Conservation (phyloP, 2,888 invertebrate genomes). For the Microplitis deprimator region DNA sequence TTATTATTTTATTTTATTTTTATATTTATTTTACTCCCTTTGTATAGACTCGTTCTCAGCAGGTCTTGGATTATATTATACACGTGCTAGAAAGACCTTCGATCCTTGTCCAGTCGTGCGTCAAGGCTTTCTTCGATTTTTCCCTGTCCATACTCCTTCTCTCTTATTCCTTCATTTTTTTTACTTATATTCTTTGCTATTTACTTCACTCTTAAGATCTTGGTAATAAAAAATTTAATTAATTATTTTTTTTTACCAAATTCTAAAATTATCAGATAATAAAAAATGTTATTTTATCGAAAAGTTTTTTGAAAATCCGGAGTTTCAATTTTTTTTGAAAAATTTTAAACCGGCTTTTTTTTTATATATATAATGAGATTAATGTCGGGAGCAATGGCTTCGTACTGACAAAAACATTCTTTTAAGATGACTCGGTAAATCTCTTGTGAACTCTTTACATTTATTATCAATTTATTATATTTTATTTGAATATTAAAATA, state of each 20-base stretch:
- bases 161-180: neutral
- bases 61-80: slow-evolving; percentile 30
- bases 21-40: slow-evolving; percentile 21
- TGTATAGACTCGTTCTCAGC: neutral
- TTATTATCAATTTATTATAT: slow-evolving; percentile 1
- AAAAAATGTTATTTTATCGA: neutral
- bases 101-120: slow-evolving; percentile 29
- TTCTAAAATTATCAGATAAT: neutral
- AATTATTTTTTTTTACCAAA: neutral
- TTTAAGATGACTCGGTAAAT: slow-evolving; percentile 57
- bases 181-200: slow-evolving; percentile 11
- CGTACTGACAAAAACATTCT: slow-evolving; percentile 60
- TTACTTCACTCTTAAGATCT: neutral
- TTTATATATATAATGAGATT: slow-evolving; percentile 20
- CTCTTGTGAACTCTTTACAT: slow-evolving; percentile 11
- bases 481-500: slow-evolving; percentile 10
- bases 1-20: slow-evolving; percentile 33
- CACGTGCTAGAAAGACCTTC: slow-evolving; percentile 28
- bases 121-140: slow-evolving; percentile 41
- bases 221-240: neutral
- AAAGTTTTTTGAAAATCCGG: neutral
- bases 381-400: slow-evolving; percentile 41
- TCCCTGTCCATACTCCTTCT: slow-evolving; percentile 23
- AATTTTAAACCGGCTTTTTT: slow-evolving; percentile 33
- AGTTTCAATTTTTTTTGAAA: slow-evolving; percentile 32